Evolutionary conservation across 2,888 invertebrate species (phyloP).

Genomic region (Rhyacophila evoluta): DNA sequence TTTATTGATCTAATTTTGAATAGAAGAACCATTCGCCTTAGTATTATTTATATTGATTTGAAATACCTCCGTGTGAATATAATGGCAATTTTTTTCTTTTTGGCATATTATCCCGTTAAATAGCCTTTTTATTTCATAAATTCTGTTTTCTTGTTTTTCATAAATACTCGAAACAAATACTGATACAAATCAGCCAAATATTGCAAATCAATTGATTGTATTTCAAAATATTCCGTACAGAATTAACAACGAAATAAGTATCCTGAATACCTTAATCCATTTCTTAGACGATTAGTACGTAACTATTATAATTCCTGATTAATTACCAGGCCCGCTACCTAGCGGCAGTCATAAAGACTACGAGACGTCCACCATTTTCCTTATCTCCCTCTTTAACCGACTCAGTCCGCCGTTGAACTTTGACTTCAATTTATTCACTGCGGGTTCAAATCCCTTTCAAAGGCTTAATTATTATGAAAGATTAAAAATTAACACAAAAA

Average conservation of each 20-base stretch:
- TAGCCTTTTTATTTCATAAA: too few species aligned
- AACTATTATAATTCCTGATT: slow-evolving; percentile 3
- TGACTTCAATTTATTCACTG: slow-evolving; percentile 16
- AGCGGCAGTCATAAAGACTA: slow-evolving; percentile 19
- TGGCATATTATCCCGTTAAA: too few species aligned
- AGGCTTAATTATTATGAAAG: slow-evolving; percentile 24
- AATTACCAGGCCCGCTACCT: slow-evolving; percentile 9
- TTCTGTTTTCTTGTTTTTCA: too few species aligned
- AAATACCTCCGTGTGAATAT: too few species aligned
- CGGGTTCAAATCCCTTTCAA: slow-evolving; percentile 14
- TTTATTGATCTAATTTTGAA: too few species aligned
- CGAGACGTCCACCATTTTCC: not conserved
- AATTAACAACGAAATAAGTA: not conserved
- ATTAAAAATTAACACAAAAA: slow-evolving; percentile 24
- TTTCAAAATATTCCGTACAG: too few species aligned
- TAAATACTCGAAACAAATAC: too few species aligned
- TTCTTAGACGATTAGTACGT: not conserved
- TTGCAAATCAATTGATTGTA: too few species aligned
- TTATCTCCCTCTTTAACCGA: not conserved
- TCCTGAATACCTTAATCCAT: not conserved
- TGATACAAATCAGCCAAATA: too few species aligned
- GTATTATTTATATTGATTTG: too few species aligned
- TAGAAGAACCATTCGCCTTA: too few species aligned
- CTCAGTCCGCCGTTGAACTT: not conserved
- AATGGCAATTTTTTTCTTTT: too few species aligned